A percentile compares a stretch with the other conserved stretches of the same genome.
Conservation (phyloP, 2,797 vertebrate species). For the Etheostoma nigrum region DNA sequence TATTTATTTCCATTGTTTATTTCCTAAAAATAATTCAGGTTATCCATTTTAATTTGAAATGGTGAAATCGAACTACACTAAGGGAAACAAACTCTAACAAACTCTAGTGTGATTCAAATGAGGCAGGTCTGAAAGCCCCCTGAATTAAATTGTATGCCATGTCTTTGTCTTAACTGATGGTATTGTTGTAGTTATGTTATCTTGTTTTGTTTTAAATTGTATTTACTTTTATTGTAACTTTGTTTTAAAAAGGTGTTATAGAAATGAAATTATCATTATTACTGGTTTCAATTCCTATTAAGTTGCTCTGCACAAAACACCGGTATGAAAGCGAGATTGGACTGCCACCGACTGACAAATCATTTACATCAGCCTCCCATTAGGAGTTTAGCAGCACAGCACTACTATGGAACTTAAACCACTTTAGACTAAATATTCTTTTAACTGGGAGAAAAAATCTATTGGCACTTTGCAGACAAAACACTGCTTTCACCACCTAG, state of each 20-base stretch:
- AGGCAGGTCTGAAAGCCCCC: not conserved
- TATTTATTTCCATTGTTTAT: too few relatives aligned
- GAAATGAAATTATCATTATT: not conserved
- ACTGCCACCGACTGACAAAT: not conserved
- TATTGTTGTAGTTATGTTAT: not conserved
- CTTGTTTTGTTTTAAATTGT: not conserved
- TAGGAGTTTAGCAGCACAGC: slow-evolving; percentile 1
- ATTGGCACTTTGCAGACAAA: slow-evolving; percentile 5
- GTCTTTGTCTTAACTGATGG: not conserved
- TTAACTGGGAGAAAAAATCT: not conserved
- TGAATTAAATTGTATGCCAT: not conserved
- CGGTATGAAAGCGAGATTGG: not conserved
- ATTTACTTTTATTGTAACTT: too few relatives aligned
- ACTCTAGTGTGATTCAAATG: too few relatives aligned
- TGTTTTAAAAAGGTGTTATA: not conserved
- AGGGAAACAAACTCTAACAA: too few relatives aligned
- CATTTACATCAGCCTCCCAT: not conserved
- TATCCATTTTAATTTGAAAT: not conserved
- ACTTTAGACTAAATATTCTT: slow-evolving; percentile 14
- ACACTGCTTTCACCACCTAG: not conserved
- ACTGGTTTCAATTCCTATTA: too few relatives aligned
- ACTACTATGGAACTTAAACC: not conserved
- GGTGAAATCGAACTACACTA: too few relatives aligned
- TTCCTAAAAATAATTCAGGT: not conserved
- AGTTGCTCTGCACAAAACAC: not conserved